Evolutionary conservation across 37 sponge, comb jelly and placozoan genomes (phyloP), one percentile per base, ranked within the genome.

Genomic region (Spongilla lacustris): DNA sequence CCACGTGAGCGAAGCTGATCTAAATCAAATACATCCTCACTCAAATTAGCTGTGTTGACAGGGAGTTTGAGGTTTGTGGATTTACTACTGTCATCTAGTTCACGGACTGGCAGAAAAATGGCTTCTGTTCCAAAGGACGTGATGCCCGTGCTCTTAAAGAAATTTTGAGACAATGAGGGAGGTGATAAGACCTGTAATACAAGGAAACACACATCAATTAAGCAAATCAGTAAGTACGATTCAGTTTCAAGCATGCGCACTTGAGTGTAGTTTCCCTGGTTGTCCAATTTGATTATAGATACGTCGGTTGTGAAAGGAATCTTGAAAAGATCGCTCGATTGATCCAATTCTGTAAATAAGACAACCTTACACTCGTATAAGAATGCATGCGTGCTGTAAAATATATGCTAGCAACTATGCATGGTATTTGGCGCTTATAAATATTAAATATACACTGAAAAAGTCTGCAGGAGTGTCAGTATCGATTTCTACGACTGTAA

Each of bases 271-370:
- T 77, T 0, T 77, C n/a, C 37, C 0, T 14, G 4, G 41, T 35
- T 38, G 3, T 77, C 77, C 77, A 35, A 0, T 38, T 77, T 77
- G 0, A 77, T 4, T 19, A 77, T 24, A n/a, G 77, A 77, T 13
- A 77, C n/a, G 5, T 77, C 77, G 17, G 37, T 77, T 0, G 77
- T 77, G 41, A 77, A 35, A 38, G 77, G 77, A 4, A 38, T 38
- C 22, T 38, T 17, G 77, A 77, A 77, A 24, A 77, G 21, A n/a
- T 13, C 3, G 1, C 17, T n/a, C n/a, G n/a, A 0, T 38, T 77
- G 77, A 33, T 77, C 77, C 19, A 77, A 14, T 6, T 41, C 41
- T 41, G 41, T 41, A 3, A 41, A 41, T 10, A 29, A 9, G 27
- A 69, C 4, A 69, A 28, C 28, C 68, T 66, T n/a, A n/a, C n/a